Base-by-base conservation (phyloP, 2,888 invertebrate genomes). In the Cataglyphis livida region DNA sequence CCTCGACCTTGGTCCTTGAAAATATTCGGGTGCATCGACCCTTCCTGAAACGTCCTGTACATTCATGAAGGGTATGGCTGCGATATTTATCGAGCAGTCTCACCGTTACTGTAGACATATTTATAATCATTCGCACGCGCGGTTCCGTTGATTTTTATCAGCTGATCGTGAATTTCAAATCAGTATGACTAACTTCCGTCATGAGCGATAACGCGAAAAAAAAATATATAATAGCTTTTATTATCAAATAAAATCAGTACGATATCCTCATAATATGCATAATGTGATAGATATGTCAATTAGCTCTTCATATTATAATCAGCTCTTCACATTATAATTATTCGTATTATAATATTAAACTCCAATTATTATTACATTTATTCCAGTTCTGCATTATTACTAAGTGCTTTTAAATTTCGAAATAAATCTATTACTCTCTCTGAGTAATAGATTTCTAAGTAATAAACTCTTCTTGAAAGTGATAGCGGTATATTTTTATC, bases 1-100 rank as follows among this genome's bases (percentile, higher is more conserved):
- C 93, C 93, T 93, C 93, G 93, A 93, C 93, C 93, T 93, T 93
- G 93, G 90, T 92, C 92, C 91, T 92, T 92, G 87, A 91, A 51
- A 89, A 87, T 90, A 32, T 71, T 48, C 44, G 64, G 76, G 87
- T 86, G 81, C 87, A 76, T 66, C 90, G 88, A 90, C 87, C 91
- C 86, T 81, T 81, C 51, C 61, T 68, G 74, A 70, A 82, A 85
- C 83, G 59, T 78, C 62, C 81, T 76, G 65, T 84, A 81, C 41
- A 66, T 54, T 48, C 41, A 61, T 10, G 28, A 59, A 68, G 62
- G 59, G 66, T 28, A n/a, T 41, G 35, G 35, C 48, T 38, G 70
- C 75, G 82, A 87, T 85, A 87, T 86, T 87, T 87, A 87, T 87
- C 85, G 65, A 44, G 28, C 21, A 18, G 48, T 66, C 57, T 57